These are phyloP conservation scores for Lingula anatina DNA, from an alignment of 2,888 invertebrate genomes.

Conservation along the genomic window DNA sequence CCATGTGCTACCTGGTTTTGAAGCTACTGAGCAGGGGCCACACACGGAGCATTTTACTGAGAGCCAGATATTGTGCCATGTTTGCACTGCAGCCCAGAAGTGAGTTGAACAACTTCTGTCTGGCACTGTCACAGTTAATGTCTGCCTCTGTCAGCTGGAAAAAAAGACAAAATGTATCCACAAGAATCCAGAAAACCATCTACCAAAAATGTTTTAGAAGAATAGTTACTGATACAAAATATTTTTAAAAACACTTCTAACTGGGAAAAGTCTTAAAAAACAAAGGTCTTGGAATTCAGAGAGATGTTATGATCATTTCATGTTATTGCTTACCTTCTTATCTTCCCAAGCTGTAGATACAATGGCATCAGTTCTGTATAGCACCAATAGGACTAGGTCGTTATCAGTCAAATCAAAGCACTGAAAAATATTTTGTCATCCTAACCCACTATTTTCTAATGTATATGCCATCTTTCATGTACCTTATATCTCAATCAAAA, in stretches of 20 bases:
- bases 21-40: conserved; percentile 31
- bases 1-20: conserved; percentile 9
- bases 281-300: no score
- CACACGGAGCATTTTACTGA: conserved; percentile 31
- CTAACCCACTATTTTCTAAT: no score
- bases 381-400: conserved; percentile 29
- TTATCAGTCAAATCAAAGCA: conserved; percentile 32
- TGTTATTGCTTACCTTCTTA: conserved; percentile 20
- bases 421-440: no score
- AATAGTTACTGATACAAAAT: no score
- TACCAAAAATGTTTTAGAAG: no score
- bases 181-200: no score
- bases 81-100: conserved; percentile 21
- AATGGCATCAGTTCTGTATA: conserved; percentile 39
- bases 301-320: no score
- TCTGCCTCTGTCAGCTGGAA: conserved; percentile 25
- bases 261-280: no score
- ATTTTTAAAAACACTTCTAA: no score
- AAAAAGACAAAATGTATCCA: no score
- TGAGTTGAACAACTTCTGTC: conserved; percentile 23
- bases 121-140: conserved; percentile 20
- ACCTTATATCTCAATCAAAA: no score
- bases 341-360: conserved; percentile 30
- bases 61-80: conserved; percentile 21
- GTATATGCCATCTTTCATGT: no score